These are phyloP conservation scores for Papilio aristodemus DNA, from an alignment of 1,140 invertebrate genomes.

Conservation along the genomic window DNA sequence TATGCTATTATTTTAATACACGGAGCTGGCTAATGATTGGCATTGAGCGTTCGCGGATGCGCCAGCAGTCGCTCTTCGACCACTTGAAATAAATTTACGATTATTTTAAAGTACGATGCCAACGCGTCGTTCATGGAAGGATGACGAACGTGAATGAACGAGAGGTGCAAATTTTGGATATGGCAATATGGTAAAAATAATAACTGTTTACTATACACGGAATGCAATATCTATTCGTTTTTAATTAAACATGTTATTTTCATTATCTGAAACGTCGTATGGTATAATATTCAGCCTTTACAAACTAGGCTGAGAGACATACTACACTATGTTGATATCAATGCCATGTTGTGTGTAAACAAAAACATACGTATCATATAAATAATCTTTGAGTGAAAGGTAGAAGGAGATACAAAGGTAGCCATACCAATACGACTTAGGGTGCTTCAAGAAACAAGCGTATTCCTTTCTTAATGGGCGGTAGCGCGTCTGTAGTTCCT, in stretches of 20 bases:
- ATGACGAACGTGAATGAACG: slow-evolving; percentile 35
- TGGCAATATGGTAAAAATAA: slow-evolving; percentile 4
- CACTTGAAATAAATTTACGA: slow-evolving; percentile 62
- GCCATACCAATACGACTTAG: too few relatives aligned
- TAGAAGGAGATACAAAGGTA: too few relatives aligned
- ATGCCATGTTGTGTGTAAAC: too few relatives aligned
- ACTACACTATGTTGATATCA: too few relatives aligned
- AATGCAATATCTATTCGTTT: neutral
- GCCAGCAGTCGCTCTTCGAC: slow-evolving; percentile 41
- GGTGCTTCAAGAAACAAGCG: too few relatives aligned
- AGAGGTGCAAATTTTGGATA: slow-evolving; percentile 34
- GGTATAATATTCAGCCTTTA: neutral
- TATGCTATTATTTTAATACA: slow-evolving; percentile 31
- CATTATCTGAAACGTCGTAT: neutral
- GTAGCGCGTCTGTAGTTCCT: too few relatives aligned
- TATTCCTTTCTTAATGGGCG: too few relatives aligned
- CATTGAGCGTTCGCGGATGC: slow-evolving; percentile 46
- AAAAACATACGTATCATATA: too few relatives aligned
- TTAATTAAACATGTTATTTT: neutral
- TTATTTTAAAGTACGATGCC: slow-evolving; percentile 61
- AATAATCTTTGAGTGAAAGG: too few relatives aligned
- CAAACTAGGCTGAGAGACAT: too few relatives aligned
- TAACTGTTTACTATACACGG: neutral
- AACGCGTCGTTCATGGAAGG: slow-evolving; percentile 54
- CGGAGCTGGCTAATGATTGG: slow-evolving; percentile 43